phyloP scores from a whole-genome alignment of 2,797 vertebrate genomes.

The Prunella strophiata region DNA sequence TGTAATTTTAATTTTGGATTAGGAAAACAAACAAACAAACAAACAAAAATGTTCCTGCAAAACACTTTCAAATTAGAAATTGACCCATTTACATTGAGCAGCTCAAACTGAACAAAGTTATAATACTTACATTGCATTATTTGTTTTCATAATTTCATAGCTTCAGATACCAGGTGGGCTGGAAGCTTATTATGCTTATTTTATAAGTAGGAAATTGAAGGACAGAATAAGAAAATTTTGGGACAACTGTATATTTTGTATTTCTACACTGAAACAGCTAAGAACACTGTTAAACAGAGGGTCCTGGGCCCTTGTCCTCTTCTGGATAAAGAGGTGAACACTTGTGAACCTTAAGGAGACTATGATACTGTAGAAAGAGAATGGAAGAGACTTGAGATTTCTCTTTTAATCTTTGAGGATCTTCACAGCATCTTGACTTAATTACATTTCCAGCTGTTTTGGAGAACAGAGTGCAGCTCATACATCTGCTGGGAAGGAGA shows the following conservation, averaged over 20 bases:
- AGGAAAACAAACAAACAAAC: not conserved
- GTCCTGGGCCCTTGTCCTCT: not conserved
- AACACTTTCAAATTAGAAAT: not conserved
- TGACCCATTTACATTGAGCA: not conserved
- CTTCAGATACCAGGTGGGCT: not conserved
- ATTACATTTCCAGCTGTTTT: conserved; percentile 8
- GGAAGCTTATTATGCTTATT: not conserved
- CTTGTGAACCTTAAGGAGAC: not conserved
- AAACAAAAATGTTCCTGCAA: not conserved
- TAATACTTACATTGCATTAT: not conserved
- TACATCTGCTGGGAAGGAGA: not conserved
- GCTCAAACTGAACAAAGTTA: not conserved
- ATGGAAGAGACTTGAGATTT: not conserved
- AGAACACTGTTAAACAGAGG: not conserved
- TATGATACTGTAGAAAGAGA: not conserved
- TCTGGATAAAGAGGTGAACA: not conserved
- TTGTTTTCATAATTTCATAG: not conserved
- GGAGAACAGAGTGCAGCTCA: not conserved
- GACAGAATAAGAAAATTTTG: not conserved
- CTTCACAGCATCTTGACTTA: not conserved
- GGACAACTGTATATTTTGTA: not conserved
- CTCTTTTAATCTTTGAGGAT: not conserved
- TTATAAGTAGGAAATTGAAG: not conserved
- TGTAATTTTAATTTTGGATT: not conserved
- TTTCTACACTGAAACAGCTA: not conserved